Percentiles rank a stretch among this genome's conserved stretches.
phyloP scores from a whole-genome alignment of 2,888 invertebrate species.

The Dryobotodes eremita region DNA sequence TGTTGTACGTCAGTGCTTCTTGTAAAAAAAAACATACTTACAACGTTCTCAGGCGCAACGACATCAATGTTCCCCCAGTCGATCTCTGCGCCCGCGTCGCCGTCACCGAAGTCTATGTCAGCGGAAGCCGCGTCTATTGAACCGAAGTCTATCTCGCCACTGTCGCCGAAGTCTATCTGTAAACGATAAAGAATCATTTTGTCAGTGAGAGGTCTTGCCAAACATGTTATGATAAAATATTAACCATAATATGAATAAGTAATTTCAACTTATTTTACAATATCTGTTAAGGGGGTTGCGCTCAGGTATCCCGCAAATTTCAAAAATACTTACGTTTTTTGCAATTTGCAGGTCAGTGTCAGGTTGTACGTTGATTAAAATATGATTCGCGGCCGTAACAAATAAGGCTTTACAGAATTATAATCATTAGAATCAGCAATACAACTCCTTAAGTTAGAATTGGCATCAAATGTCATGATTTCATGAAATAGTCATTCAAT shows the following conservation, averaged over 20 bases:
- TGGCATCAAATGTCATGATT: no score
- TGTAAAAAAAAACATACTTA: conserved; percentile 65
- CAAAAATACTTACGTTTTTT: no score
- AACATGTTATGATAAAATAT: not conserved
- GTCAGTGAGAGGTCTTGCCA: not conserved
- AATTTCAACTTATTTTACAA: not conserved
- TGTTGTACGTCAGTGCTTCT: no score
- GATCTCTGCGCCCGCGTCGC: conserved; percentile 89
- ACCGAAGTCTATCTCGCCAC: conserved; percentile 87
- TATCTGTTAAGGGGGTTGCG: no score
- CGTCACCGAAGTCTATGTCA: conserved; percentile 94
- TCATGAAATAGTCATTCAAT: no score
- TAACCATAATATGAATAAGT: not conserved
- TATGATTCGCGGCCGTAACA: no score
- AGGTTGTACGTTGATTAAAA: no score
- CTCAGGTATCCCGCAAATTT: no score
- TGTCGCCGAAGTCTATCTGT: conserved; percentile 91
- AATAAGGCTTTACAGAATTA: no score
- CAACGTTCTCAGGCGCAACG: conserved; percentile 73
- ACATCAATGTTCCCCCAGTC: conserved; percentile 91
- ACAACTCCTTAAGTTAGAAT: no score
- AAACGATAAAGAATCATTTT: not conserved
- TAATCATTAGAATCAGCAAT: no score
- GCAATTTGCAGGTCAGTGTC: no score
- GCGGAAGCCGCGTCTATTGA: conserved; percentile 85